phyloP scores from a whole-genome alignment of 2,113 vertebrate species.

The Zingel zingel region DNA sequence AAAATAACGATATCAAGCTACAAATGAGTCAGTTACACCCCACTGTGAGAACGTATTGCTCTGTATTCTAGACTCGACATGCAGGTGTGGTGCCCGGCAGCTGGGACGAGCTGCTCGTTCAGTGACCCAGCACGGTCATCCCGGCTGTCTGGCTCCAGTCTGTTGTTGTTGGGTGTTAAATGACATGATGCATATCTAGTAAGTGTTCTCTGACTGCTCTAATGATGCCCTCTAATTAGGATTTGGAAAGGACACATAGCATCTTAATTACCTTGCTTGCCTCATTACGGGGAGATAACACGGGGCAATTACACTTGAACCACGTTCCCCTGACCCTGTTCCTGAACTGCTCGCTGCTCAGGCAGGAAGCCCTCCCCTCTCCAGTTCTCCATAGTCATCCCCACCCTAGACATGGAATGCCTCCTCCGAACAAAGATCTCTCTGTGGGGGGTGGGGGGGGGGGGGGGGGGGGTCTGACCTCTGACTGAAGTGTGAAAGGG shows the following conservation, averaged over 20 bases:
- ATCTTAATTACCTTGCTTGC: constrained; percentile 28
- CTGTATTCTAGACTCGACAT: neutral
- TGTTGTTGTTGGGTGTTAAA: constrained; percentile 35
- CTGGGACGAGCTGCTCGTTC: constrained; percentile 1
- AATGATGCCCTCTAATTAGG: constrained; percentile 47
- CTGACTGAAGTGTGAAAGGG: constrained; percentile 75
- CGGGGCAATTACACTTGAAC: constrained; percentile 28
- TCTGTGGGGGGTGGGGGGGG: constrained; percentile 23
- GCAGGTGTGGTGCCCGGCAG: constrained; percentile 13
- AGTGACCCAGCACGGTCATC: constrained; percentile 19
- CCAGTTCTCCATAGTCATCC: constrained; percentile 23
- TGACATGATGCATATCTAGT: constrained; percentile 21
- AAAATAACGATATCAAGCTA: neutral
- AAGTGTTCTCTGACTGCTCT: constrained; percentile 4
- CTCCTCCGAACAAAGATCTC: constrained; percentile 68
- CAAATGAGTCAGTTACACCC: constrained; percentile 5
- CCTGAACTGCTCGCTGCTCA: constrained; percentile 19
- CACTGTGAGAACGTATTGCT: neutral
- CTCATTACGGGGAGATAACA: constrained; percentile 39
- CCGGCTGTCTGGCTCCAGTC: constrained; percentile 26
- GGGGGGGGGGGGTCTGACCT: constrained; percentile 57
- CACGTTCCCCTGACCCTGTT: constrained; percentile 30
- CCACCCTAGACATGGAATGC: constrained; percentile 66
- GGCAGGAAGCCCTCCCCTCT: constrained; percentile 37
- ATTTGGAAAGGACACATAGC: constrained; percentile 23